Evolutionary conservation across 1,140 invertebrate species (phyloP), one percentile per base, ranked within the genome.

Genomic region (Harpegnathos saltator): DNA sequence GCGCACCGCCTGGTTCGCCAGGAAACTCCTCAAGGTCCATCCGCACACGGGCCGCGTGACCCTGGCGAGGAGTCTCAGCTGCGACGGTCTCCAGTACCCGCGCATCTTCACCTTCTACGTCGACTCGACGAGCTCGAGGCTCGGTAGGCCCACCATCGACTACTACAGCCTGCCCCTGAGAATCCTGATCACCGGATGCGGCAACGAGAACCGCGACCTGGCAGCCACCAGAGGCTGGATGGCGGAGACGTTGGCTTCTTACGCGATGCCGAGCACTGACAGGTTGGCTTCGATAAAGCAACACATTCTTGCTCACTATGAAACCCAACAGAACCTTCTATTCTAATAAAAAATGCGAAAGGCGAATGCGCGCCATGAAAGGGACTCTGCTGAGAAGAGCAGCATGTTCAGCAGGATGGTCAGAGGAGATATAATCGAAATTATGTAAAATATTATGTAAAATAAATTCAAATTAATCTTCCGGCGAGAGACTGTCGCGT

Each of bases 51-150:
- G 97, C 1, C 95, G 96, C 66, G 96, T 98, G n/a, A 96, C 95
- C 1, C 91, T 98, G n/a, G 95, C 96, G 80, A 96, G 96, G 85
- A 93, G 94, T 17, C 93, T 98, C n/a, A 95, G 96, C 85, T 98
- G 97, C 93, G 96, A 97, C 82, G 97, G 97, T 38, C 95, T 97
- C 11, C 96, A 97, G 69, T 98, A 98, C 89, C 97, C 97, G 0
- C 97, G 97, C 86, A 95, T 98, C 19, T 98, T 98, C 92, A 97
- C 97, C 4, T 96, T 98, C 85, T 97, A 98, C 93, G 96, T 98
- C 75, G 97, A 98, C 90, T 98, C 97, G 17, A 97, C 96, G 29
- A 97, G 97, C 54, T 97, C 97, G 87, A 95, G 96, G 58, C 95
- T 97, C 44, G 93, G 93, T 29, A 87, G 94, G 14, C 95, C 96